Base-by-base conservation (phyloP, 2,888 invertebrate genomes). In the Calephelis perditalis region DNA sequence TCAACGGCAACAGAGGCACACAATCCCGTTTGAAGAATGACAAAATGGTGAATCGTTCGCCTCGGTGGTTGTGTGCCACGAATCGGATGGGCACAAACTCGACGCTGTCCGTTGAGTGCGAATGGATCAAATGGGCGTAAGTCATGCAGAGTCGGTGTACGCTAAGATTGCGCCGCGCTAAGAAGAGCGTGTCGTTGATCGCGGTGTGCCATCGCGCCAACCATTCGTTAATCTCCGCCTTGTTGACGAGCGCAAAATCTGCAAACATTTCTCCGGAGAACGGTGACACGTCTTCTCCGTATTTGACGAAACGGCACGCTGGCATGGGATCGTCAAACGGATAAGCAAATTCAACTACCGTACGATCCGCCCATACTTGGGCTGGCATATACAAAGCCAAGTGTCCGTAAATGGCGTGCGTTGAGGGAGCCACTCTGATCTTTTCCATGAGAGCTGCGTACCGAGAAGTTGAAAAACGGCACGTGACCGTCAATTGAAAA, bases 121-220 rank as follows among this genome's bases (percentile, higher is more conserved):
- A 49, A 15, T 49, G 26, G 9, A 49, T 26, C 26, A 49, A 15
- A 49, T 49, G 49, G 26, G 49, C 15, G 49, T 15, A 49, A 15
- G 26, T 26, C 49, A 49, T 49, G 15, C 49, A 49, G 49, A 49
- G 49, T 26, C 49, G 49, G 26, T 49, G 49, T 49, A 49, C 26
- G 12, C 46, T 12, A 47, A 47, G 46, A 12, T 47, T 47, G 46
- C 12, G 46, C 46, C 46, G 46, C 46, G 46, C 46, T 12, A 47
- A 47, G 12, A 47, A 47, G 46, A 47, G 46, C 46, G 46, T 47
- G 12, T 47, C 46, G 12, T 47, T 47, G 12, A 47, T 3, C 12
- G 12, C 7, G 46, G 46, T 12, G 12, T 47, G 46, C 46, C 12
- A 47, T 12, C 46, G 46, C 12, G 46, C 46, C 12, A 47, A 5